Percentiles rank a stretch among this genome's conserved stretches.
phyloP scores from a whole-genome alignment of 2,797 vertebrate species.

The Microctenopoma steveboyesi region DNA sequence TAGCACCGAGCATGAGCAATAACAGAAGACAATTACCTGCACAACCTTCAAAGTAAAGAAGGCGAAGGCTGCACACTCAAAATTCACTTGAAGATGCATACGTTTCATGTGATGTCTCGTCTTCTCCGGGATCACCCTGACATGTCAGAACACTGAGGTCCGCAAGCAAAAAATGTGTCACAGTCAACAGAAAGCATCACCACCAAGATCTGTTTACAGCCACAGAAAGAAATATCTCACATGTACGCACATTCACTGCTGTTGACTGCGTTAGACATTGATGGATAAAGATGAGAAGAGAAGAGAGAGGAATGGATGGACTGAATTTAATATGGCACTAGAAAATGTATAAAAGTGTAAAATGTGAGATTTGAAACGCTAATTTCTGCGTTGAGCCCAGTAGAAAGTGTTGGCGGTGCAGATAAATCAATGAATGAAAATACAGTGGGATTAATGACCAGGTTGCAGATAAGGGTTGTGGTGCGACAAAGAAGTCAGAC shows the following conservation, averaged over 20 bases:
- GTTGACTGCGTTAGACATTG: slow-evolving; percentile 24
- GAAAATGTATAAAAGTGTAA: neutral
- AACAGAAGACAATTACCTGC: neutral
- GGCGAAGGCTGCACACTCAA: neutral
- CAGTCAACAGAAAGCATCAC: neutral
- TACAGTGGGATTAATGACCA: neutral
- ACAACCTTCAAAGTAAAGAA: neutral
- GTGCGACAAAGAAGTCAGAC: neutral
- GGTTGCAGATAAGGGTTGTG: neutral
- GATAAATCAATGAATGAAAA: slow-evolving; percentile 10
- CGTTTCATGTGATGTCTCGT: neutral
- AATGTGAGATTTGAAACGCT: slow-evolving; percentile 5
- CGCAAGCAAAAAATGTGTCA: neutral
- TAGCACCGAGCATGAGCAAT: neutral
- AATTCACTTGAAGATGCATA: neutral
- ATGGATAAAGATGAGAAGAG: slow-evolving; percentile 12
- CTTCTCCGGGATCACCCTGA: neutral
- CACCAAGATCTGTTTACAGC: neutral
- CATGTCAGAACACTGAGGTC: neutral
- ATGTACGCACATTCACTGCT: neutral
- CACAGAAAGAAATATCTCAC: too few relatives aligned
- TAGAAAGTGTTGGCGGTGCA: neutral
- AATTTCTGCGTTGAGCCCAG: neutral
- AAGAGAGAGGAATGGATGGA: neutral
- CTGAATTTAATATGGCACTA: slow-evolving; percentile 19